Evolutionary conservation across 1,140 invertebrate genomes (phyloP).

Genomic region (Rhagoletis zephyria): DNA sequence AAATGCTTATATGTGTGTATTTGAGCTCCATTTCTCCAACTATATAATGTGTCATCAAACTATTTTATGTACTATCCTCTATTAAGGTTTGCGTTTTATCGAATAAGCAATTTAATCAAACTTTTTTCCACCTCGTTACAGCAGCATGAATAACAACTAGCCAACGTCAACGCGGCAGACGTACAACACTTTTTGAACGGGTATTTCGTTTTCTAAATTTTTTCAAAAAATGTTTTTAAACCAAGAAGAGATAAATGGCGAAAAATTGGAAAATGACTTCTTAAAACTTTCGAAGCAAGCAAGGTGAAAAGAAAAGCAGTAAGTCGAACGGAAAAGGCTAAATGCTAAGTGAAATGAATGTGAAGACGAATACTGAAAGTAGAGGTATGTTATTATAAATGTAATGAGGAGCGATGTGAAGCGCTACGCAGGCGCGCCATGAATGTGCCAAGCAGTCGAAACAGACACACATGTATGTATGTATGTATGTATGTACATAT

Average conservation of each 20-base stretch:
- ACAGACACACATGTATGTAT: background rate
- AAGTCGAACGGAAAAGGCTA: too few relatives aligned
- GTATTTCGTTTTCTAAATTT: slow-evolving; percentile 71
- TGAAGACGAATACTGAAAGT: background rate
- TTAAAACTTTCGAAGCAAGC: too few relatives aligned
- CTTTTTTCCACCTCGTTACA: slow-evolving; percentile 67
- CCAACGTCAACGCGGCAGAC: slow-evolving; percentile 71
- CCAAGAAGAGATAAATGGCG: slow-evolving; percentile 21
- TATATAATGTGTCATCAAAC: slow-evolving; percentile 47
- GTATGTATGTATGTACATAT: background rate
- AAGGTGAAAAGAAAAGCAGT: too few relatives aligned
- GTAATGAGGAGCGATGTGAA: background rate
- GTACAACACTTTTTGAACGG: slow-evolving; percentile 69
- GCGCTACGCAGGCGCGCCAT: background rate
- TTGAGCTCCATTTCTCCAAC: background rate
- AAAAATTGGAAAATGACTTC: background rate
- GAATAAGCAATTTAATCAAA: background rate
- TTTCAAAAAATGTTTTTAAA: slow-evolving; percentile 71
- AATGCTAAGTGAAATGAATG: background rate
- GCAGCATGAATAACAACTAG: slow-evolving; percentile 73
- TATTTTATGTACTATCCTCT: too few relatives aligned
- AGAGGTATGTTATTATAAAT: background rate
- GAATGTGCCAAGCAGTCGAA: slow-evolving; percentile 10
- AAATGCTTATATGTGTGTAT: background rate
- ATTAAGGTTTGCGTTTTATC: too few relatives aligned